These are phyloP conservation scores for Drosophila setifemur DNA, from an alignment of 1,140 invertebrate genomes.

Conservation along the genomic window DNA sequence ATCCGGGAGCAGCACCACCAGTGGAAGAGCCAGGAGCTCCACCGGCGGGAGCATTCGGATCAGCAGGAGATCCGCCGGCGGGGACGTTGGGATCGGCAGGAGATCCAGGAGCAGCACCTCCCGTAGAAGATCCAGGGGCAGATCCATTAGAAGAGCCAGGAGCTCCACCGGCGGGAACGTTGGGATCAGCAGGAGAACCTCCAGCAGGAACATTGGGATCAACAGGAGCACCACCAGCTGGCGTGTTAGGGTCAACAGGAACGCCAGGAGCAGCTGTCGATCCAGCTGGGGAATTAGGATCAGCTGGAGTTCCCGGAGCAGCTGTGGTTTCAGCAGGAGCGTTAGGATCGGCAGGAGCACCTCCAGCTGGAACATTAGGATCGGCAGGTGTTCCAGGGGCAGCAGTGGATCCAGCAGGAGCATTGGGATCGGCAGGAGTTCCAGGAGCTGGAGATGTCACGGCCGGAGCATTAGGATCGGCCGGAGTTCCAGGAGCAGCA, in stretches of 20 bases:
- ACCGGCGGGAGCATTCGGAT: constrained; percentile 17
- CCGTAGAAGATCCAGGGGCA: background rate
- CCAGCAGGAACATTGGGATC: too few relatives aligned
- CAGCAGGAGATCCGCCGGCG: background rate
- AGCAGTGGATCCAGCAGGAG: background rate
- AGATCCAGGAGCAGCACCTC: background rate
- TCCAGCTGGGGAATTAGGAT: background rate
- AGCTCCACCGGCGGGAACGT: background rate
- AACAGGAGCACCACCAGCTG: too few relatives aligned
- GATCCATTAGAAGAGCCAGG: background rate
- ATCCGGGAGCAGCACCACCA: constrained; percentile 1
- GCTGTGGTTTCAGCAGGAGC: constrained; percentile 1
- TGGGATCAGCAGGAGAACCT: constrained; percentile 5
- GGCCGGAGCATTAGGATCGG: background rate
- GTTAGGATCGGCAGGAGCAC: constrained; percentile 2
- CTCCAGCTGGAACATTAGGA: background rate
- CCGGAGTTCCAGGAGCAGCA: background rate
- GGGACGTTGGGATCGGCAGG: constrained; percentile 5
- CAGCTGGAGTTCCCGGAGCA: background rate
- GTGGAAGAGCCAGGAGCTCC: background rate
- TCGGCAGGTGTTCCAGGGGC: constrained; percentile 13
- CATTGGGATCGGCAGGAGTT: background rate
- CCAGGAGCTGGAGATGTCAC: too few relatives aligned
- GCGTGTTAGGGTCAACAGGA: background rate
- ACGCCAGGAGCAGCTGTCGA: background rate